Evolutionary conservation across 2,888 invertebrate genomes (phyloP).

Genomic region (Erpobdella octoculata): DNA sequence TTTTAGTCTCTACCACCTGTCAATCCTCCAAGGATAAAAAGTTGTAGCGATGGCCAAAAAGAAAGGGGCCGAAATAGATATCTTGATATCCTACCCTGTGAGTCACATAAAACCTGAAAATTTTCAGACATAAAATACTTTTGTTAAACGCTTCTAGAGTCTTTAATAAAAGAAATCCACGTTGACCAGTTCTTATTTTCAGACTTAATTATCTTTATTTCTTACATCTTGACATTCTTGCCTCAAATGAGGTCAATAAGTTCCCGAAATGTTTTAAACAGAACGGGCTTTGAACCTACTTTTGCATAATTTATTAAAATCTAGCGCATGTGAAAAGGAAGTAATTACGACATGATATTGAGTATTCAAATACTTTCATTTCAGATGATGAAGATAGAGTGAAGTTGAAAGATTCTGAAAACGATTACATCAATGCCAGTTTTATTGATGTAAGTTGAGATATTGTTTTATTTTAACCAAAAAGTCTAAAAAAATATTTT

Average conservation of each 20-base stretch:
- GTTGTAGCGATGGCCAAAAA: slow-evolving; percentile 11
- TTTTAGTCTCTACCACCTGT: slow-evolving; percentile 19
- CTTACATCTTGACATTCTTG: no score
- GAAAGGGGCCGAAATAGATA: slow-evolving; percentile 26
- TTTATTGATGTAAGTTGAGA: slow-evolving; percentile 14
- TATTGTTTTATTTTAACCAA: not conserved
- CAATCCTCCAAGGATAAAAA: slow-evolving; percentile 18
- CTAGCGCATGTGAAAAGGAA: not conserved
- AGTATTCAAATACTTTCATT: not conserved
- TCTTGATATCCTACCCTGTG: slow-evolving; percentile 30
- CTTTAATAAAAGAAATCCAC: not conserved
- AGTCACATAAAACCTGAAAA: not conserved
- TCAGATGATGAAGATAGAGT: slow-evolving; percentile 22
- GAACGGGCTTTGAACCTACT: no score
- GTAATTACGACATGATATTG: not conserved
- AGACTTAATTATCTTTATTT: no score
- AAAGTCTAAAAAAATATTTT: not conserved
- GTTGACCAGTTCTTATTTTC: no score
- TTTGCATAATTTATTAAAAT: no score
- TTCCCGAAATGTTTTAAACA: no score
- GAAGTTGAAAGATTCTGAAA: not conserved
- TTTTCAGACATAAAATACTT: not conserved
- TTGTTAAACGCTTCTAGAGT: not conserved
- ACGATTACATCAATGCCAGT: slow-evolving; percentile 27
- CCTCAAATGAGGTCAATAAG: no score